These are phyloP conservation scores for Microctenopoma stevenorrisi DNA, from an alignment of 2,797 vertebrate species.

Conservation along the genomic window DNA sequence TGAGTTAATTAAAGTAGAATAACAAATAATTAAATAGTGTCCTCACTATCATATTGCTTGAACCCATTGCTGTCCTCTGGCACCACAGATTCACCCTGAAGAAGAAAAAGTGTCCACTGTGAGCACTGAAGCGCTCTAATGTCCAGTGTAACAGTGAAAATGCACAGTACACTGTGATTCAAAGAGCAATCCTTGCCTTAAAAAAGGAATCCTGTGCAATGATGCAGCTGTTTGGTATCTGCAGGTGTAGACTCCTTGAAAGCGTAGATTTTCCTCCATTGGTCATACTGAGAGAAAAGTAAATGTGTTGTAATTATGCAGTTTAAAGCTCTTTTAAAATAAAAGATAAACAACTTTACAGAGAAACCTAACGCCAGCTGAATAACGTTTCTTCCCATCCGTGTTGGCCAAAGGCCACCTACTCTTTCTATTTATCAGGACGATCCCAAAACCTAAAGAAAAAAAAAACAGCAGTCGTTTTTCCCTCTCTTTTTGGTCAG, in stretches of 20 bases:
- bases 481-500: too few relatives aligned
- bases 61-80: conserved; percentile 89
- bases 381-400: too few relatives aligned
- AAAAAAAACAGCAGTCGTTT: too few relatives aligned
- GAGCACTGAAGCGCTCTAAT: conserved; percentile 3
- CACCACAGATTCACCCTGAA: conserved; percentile 87
- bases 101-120: conserved; percentile 9
- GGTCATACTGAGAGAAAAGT: conserved; percentile 83
- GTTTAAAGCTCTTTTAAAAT: not conserved
- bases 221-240: conserved; percentile 87
- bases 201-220: conserved; percentile 94
- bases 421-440: too few relatives aligned
- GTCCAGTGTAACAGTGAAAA: not conserved
- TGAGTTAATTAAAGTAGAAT: not conserved
- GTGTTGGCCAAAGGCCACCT: too few relatives aligned
- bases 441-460: too few relatives aligned
- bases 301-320: not conserved
- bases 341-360: too few relatives aligned
- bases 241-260: conserved; percentile 83
- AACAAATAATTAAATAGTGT: not conserved
- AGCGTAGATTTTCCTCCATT: conserved; percentile 95
- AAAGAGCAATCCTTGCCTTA: conserved; percentile 83
- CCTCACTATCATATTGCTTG: conserved; percentile 93
- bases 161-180: not conserved
- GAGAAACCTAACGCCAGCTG: too few relatives aligned